phyloP scores from a whole-genome alignment of 2,888 invertebrate species.

The Pelosia muscerda region DNA sequence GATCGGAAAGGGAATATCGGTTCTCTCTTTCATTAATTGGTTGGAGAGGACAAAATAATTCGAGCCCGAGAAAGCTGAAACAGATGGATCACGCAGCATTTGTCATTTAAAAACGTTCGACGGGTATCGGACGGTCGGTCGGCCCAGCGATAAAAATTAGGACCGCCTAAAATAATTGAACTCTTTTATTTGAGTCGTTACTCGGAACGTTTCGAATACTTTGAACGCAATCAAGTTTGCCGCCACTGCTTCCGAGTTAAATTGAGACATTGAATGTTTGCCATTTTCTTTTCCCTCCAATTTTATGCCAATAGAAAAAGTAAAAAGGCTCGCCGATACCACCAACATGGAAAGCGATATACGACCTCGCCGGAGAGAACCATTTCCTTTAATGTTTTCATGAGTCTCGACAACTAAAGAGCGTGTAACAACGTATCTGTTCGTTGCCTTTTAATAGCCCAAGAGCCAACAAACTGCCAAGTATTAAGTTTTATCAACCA shows the following conservation, averaged over 20 bases:
- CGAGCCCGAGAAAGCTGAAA: slow-evolving; percentile 58
- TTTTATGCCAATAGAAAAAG: slow-evolving; percentile 79
- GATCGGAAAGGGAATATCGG: slow-evolving; percentile 67
- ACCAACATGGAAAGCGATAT: slow-evolving; percentile 76
- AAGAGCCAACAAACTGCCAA: slow-evolving; percentile 80
- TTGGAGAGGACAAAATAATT: slow-evolving; percentile 62
- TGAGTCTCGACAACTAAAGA: slow-evolving; percentile 81
- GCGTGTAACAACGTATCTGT: slow-evolving; percentile 82
- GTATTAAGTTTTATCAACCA: slow-evolving; percentile 85
- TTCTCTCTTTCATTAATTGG: slow-evolving; percentile 79
- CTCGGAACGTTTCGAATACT: slow-evolving; percentile 61
- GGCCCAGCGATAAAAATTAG: slow-evolving; percentile 70
- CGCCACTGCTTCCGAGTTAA: slow-evolving; percentile 65
- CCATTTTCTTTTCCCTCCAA: slow-evolving; percentile 80
- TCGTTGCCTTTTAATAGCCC: slow-evolving; percentile 80
- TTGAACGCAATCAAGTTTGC: slow-evolving; percentile 73
- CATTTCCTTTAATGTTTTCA: slow-evolving; percentile 84
- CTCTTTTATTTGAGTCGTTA: slow-evolving; percentile 69
- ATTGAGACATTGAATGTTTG: slow-evolving; percentile 84
- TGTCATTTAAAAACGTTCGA: slow-evolving; percentile 70
- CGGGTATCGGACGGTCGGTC: slow-evolving; percentile 64
- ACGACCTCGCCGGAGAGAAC: slow-evolving; percentile 72
- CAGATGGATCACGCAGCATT: slow-evolving; percentile 72
- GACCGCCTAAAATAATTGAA: slow-evolving; percentile 72
- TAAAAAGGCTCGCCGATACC: slow-evolving; percentile 77